Evolutionary conservation across 2,113 vertebrate species (phyloP), one percentile per base, ranked within the genome.

Genomic region (Pygathrix nemaeus): DNA sequence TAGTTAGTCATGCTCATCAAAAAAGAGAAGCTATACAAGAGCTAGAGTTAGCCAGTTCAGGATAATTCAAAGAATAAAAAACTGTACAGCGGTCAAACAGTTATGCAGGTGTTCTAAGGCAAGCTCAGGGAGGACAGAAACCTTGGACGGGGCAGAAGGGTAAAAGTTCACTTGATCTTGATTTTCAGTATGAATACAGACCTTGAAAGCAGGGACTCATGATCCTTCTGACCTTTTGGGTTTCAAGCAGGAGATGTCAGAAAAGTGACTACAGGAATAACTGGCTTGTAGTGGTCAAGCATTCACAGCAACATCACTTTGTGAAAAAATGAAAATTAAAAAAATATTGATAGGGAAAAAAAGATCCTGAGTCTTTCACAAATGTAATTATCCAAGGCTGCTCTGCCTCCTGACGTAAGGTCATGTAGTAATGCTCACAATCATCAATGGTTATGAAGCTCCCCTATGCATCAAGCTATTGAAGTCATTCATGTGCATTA

Each of bases 11-110:
- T 57, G 17, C 13, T 57, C 30, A 35, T 75, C 57, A 78, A 12
- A 68, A 68, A 68, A 85, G 20, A 94, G 72, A 11, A 78, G 45
- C 27, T 90, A 32, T 59, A 7, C 50, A 89, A 55, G 70, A 88
- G 88, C 1, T 12, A 40, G 6, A 80, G 48, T 85, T n/a, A 52
- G 12, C 32, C 66, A 93, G 78, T 38, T 61, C 27, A 45, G 48
- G 48, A 57, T 20, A 88, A 93, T 32, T 90, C 45, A 30, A 93
- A 90, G 50, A 66, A 79, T 88, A 32, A 82, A 88, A 94, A 70
- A 38, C 40, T 16, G 73, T 76, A 30, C 25, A 45, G 13, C 2
- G 2, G 25, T 27, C 40, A 76, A 45, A 30, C 40, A 45, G 73
- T 45, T 30, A 38, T 76, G 14, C 40, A 45, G 40, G 12, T 45